These are phyloP conservation scores for Troilus luridus DNA, from an alignment of 2,888 invertebrate species.

Conservation along the genomic window DNA sequence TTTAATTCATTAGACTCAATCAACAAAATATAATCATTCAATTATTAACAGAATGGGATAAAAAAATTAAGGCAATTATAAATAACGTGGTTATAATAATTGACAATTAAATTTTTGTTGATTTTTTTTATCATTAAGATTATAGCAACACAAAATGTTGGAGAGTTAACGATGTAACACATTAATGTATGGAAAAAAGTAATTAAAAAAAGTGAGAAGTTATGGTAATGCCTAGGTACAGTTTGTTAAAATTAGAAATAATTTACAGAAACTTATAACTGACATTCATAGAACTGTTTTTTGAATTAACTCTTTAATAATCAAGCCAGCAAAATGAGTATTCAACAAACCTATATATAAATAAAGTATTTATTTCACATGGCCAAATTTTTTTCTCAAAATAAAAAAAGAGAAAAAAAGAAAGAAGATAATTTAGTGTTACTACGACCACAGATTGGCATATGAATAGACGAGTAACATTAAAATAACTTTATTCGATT, in stretches of 20 bases:
- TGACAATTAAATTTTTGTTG: too few relatives aligned
- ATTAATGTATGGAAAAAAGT: not conserved
- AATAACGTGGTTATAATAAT: too few relatives aligned
- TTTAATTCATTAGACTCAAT: not conserved
- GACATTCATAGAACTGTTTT: not conserved
- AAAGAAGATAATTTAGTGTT: not conserved
- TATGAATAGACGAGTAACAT: constrained; percentile 15
- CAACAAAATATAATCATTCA: not conserved
- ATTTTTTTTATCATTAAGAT: not conserved
- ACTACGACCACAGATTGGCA: not conserved
- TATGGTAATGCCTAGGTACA: not conserved
- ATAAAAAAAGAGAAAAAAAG: not conserved
- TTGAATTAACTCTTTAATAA: not conserved
- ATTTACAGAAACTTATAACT: not conserved
- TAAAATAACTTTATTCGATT: constrained; percentile 41
- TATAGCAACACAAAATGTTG: not conserved
- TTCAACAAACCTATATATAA: constrained; percentile 16
- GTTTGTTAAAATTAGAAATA: not conserved
- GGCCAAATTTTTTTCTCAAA: not conserved
- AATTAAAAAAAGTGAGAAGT: not conserved
- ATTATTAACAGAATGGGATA: not conserved
- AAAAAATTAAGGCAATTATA: not conserved
- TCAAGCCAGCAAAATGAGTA: constrained; percentile 20
- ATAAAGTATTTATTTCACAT: not conserved
- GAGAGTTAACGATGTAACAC: not conserved